Percentiles rank a stretch among this genome's conserved stretches.
These are phyloP conservation scores for Pseudotriccus pelzelni DNA, from an alignment of 2,797 vertebrate species.

Conservation along the genomic window DNA sequence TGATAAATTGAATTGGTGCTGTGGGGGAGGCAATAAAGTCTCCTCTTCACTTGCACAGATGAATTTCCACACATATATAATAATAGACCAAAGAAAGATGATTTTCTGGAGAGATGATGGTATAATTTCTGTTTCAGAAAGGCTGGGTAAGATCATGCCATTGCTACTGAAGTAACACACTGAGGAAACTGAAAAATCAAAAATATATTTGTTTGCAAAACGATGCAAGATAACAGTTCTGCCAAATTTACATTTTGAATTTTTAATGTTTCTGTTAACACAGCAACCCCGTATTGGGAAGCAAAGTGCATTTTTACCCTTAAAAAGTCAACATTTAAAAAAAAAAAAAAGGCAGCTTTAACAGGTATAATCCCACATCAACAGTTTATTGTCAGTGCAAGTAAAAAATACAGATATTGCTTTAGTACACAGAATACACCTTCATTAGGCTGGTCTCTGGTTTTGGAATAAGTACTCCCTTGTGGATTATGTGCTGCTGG, in stretches of 20 bases:
- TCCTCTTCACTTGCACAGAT: neutral
- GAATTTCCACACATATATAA: neutral
- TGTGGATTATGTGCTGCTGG: neutral
- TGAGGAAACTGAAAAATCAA: neutral
- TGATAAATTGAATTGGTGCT: neutral
- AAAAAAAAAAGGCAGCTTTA: constrained; percentile 40
- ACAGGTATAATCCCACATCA: constrained; percentile 57
- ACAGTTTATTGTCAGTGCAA: constrained; percentile 64
- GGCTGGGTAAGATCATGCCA: neutral
- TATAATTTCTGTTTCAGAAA: neutral
- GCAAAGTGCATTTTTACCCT: neutral
- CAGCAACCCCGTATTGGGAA: neutral
- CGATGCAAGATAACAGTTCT: neutral
- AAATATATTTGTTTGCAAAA: neutral
- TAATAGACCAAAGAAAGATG: neutral
- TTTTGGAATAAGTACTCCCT: neutral
- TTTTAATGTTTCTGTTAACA: neutral
- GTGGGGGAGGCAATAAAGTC: neutral
- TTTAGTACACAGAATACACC: constrained; percentile 47
- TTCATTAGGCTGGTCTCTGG: neutral
- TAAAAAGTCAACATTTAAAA: neutral
- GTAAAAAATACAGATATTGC: constrained; percentile 53
- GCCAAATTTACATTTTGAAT: neutral
- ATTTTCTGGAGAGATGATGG: neutral
- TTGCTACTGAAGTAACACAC: neutral